A percentile compares a stretch with the other conserved stretches of the same genome.
phyloP scores from a whole-genome alignment of 2,113 vertebrate genomes.

The Crotalus tigris region DNA sequence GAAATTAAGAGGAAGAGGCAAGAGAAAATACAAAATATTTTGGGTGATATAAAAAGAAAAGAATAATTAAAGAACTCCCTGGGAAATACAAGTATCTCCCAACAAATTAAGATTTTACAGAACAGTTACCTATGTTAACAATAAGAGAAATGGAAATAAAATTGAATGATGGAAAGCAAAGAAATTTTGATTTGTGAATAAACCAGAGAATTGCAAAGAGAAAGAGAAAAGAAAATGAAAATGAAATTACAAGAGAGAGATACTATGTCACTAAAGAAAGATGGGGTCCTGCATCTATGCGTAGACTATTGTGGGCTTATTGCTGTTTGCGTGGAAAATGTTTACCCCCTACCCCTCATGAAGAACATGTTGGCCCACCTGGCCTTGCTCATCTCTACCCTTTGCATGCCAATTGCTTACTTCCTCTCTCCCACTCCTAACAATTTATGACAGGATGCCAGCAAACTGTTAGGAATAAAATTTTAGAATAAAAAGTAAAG shows the following conservation, averaged over 20 bases:
- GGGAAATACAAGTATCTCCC: not conserved
- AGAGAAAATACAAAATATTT: not conserved
- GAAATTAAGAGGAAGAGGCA: not conserved
- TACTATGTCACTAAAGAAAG: not conserved
- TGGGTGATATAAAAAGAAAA: not conserved
- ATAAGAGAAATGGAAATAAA: not conserved
- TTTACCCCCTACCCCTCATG: not conserved
- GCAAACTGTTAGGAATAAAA: not conserved
- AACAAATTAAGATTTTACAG: not conserved
- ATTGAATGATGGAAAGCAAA: not conserved
- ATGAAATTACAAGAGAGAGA: not conserved
- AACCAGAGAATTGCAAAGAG: not conserved
- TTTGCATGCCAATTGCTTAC: not conserved
- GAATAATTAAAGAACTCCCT: not conserved
- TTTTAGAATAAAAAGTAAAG: too few species aligned
- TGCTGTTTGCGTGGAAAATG: not conserved
- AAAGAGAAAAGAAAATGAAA: not conserved
- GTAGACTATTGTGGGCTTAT: accelerated
- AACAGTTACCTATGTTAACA: not conserved
- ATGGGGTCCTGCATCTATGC: accelerated
- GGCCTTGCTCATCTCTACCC: not conserved
- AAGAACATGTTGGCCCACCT: not conserved
- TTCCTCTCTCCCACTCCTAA: not conserved
- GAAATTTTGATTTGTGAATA: not conserved
- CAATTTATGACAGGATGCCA: not conserved